Evolutionary conservation across 2,113 vertebrate genomes (phyloP), one percentile per base, ranked within the genome.

Genomic region (Dipodomys ordii): DNA sequence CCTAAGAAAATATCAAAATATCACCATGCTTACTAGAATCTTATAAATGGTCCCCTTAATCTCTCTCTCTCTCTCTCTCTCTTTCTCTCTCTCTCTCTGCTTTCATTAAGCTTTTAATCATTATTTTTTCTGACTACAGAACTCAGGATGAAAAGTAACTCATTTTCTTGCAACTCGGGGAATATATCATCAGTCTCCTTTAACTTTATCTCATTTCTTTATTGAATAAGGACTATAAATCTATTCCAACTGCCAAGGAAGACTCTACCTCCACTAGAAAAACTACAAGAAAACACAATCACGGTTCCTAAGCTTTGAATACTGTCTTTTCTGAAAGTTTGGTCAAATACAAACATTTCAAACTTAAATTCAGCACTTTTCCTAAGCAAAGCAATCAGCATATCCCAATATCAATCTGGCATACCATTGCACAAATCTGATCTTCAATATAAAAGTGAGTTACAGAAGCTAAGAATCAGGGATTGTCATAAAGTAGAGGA

Each of bases 401-500:
- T 79, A 90, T 11, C 90, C 69, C 25, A 78, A 60, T 64, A 93
- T 20, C 90, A 96, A 78, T 92, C 88, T 94, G 93, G 15, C 8
- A 81, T 84, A 77, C 1, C 64, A 19, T 30, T 87, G 77, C 62
- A 91, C 73, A 91, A 87, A 46, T 92, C 65, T 78, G 18, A 65
- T 96, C 83, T 82, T 94, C 83, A 91, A 68, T 89, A 81, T 73
- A 94, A 95, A 97, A 92, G 27, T 62, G 28, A 35, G 83, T 91
- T 68, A 90, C 4, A 88, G 28, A 69, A 96, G 67, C 7, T 94
- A 95, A 96, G 81, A 57, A 64, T 91, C 83, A 94, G 86, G 97
- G 98, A 97, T 62, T 91, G 35, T 88, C 89, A 92, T 97, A 83
- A 85, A 96, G 25, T 68, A 83, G 32, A n/a, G 30, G 85, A 18